Conservation (phyloP, 1,140 invertebrate genomes). For the Lordiphosa collinella region DNA sequence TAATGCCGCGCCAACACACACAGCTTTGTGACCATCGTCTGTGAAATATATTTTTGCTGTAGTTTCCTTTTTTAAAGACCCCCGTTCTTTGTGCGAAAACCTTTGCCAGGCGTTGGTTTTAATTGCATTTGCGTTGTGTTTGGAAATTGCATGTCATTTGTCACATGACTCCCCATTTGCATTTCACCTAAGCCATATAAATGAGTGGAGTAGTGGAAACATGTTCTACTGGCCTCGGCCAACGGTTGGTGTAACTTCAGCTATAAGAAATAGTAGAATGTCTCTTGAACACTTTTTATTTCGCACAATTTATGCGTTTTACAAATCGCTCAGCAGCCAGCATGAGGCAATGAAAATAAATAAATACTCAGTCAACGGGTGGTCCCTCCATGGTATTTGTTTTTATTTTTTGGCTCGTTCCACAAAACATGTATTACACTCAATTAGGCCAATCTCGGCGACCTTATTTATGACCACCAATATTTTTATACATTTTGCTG, state of each 20-base stretch:
- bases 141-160: slow-evolving; percentile 72
- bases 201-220: slow-evolving; percentile 31
- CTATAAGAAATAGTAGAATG: background rate
- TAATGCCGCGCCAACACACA: slow-evolving; percentile 10
- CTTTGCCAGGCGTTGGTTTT: slow-evolving; percentile 33
- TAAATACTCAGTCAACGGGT: slow-evolving; percentile 24
- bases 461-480: slow-evolving; percentile 65
- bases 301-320: slow-evolving; percentile 48
- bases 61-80: slow-evolving; percentile 14
- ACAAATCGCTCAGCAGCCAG: slow-evolving; percentile 44
- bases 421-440: slow-evolving; percentile 57
- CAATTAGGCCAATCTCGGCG: slow-evolving; percentile 66
- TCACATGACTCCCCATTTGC: slow-evolving; percentile 44
- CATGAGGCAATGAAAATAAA: slow-evolving; percentile 60
- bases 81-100: slow-evolving; percentile 8
- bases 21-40: slow-evolving; percentile 50
- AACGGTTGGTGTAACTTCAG: too few relatives aligned
- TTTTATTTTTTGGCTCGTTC: slow-evolving; percentile 17
- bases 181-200: slow-evolving; percentile 71
- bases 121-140: slow-evolving; percentile 69
- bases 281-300: background rate
- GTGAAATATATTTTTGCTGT: background rate
- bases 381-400: slow-evolving; percentile 4
- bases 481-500: slow-evolving; percentile 58
- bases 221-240: too few relatives aligned